Evolutionary conservation across 2,113 vertebrate genomes (phyloP).

Genomic region (Tautogolabrus adspersus): DNA sequence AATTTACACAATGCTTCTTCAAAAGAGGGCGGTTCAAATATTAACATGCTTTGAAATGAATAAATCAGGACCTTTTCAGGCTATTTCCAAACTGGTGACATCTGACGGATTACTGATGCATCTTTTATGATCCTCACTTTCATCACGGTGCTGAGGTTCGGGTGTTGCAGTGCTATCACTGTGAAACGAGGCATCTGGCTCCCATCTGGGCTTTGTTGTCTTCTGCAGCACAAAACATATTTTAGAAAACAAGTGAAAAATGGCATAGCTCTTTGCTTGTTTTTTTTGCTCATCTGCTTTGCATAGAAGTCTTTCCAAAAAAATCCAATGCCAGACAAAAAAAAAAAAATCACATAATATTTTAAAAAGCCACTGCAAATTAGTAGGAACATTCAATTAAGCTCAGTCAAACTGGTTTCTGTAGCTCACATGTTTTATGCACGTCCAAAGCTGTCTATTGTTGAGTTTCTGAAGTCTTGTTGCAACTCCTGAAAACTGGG

Average conservation of each 20-base stretch:
- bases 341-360: neutral
- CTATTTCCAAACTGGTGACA: conserved; percentile 55
- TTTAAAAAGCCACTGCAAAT: conserved; percentile 1
- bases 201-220: conserved; percentile 56
- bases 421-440: conserved; percentile 46
- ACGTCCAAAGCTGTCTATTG: conserved; percentile 9
- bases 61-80: conserved; percentile 43
- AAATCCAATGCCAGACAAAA: conserved; percentile 10
- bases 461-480: conserved; percentile 30
- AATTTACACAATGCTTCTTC: conserved; percentile 21
- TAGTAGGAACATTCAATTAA: neutral
- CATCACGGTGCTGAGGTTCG: conserved; percentile 25
- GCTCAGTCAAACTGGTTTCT: conserved; percentile 5
- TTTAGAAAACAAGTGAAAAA: conserved; percentile 46
- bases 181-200: conserved; percentile 49
- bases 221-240: conserved; percentile 65
- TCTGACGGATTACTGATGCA: conserved; percentile 47
- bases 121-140: conserved; percentile 51
- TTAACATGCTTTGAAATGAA: conserved; percentile 45
- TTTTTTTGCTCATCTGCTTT: conserved; percentile 32
- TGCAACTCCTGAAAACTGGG: conserved; percentile 24
- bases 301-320: conserved; percentile 20
- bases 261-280: neutral
- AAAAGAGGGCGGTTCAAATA: conserved; percentile 35
- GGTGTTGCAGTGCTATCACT: conserved; percentile 31